Conservation (phyloP, 2,113 vertebrate species). For the Laterallus jamaicensis region DNA sequence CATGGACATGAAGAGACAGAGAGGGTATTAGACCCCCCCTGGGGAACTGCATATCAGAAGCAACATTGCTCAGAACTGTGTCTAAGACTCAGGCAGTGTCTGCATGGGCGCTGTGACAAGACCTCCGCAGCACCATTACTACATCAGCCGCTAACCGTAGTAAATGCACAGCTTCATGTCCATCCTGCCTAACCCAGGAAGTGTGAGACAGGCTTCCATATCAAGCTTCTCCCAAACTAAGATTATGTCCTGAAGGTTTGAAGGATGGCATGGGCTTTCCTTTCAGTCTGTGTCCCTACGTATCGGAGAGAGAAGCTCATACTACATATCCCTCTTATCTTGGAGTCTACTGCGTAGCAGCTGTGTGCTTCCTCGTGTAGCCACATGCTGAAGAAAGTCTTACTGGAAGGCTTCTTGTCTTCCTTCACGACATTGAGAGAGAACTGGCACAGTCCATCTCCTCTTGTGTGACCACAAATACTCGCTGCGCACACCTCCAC, state of each 20-base stretch:
- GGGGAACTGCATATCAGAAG: not conserved
- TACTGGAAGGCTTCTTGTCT: not conserved
- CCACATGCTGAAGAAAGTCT: not conserved
- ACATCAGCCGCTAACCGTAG: not conserved
- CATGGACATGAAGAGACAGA: not conserved
- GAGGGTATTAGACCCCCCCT: not conserved
- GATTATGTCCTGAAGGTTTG: not conserved
- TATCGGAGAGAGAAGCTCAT: not conserved
- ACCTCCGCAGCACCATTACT: not conserved
- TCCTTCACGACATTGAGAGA: not conserved
- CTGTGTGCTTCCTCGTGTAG: not conserved
- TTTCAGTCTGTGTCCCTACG: not conserved
- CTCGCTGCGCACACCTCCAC: fast-evolving
- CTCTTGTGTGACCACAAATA: not conserved
- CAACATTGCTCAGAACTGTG: not conserved
- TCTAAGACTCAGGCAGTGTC: not conserved
- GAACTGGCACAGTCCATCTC: not conserved
- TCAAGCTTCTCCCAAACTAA: not conserved
- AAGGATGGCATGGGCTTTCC: not conserved
- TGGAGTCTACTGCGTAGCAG: not conserved
- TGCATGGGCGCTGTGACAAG: not conserved
- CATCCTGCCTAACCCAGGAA: not conserved
- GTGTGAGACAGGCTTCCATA: not conserved
- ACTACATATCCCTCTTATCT: not conserved
- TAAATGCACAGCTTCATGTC: not conserved